Evolutionary conservation across 1,140 invertebrate genomes (phyloP).

Genomic region (Ridgeia piscesae): DNA sequence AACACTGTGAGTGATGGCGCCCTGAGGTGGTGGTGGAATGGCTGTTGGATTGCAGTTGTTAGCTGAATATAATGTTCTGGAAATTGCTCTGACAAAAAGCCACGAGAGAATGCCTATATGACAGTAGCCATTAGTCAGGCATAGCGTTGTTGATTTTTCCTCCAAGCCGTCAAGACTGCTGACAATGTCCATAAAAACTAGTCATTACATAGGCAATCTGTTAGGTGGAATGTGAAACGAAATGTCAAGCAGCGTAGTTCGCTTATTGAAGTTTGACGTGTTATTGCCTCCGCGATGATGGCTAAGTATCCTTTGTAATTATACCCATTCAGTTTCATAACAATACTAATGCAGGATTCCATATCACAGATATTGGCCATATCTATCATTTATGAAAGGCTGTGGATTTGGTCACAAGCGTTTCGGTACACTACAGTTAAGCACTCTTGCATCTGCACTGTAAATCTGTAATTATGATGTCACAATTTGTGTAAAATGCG

Average conservation of each 20-base stretch:
- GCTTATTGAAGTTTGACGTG: neutral
- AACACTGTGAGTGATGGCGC: too few relatives aligned
- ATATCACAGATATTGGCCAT: neutral
- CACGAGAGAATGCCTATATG: neutral
- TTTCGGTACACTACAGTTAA: neutral
- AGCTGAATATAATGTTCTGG: neutral
- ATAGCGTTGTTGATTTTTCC: neutral
- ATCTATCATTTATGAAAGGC: neutral
- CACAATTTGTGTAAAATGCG: neutral
- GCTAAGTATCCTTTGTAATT: neutral
- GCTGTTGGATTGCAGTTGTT: neutral
- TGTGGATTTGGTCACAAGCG: neutral
- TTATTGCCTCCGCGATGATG: neutral
- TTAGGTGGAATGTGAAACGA: neutral
- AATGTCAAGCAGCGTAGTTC: neutral
- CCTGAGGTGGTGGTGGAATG: too few relatives aligned
- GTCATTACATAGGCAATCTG: neutral
- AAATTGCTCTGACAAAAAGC: neutral
- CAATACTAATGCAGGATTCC: constrained; percentile 1
- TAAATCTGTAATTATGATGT: neutral
- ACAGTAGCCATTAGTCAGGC: neutral
- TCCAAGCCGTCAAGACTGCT: neutral
- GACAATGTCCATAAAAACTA: neutral
- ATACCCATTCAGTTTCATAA: neutral
- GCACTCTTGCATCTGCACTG: neutral